A percentile compares a stretch with the other conserved stretches of the same genome.
Evolutionary conservation across 2,797 vertebrate genomes (phyloP).

Genomic region (Capromys pilorides): DNA sequence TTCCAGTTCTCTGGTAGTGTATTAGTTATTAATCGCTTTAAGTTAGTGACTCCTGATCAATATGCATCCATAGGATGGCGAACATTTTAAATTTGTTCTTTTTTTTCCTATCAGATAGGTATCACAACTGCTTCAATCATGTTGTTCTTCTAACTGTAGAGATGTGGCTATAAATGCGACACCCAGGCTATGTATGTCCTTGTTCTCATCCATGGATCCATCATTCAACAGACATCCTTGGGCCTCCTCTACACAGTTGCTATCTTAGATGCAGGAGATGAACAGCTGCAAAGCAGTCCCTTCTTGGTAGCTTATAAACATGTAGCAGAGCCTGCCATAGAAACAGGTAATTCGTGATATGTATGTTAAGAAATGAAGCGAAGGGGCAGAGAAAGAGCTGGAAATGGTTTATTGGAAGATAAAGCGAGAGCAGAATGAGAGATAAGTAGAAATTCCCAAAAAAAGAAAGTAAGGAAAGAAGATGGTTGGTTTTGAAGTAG

Average conservation of each 20-base stretch:
- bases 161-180: neutral
- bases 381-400: neutral
- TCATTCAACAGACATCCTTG: neutral
- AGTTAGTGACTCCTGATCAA: neutral
- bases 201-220: neutral
- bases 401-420: neutral
- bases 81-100: neutral
- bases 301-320: neutral
- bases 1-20: slow-evolving; percentile 7
- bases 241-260: neutral
- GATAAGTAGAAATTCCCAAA: neutral
- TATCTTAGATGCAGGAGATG: neutral
- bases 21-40: slow-evolving; percentile 46
- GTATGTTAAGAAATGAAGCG: neutral
- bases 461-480: neutral
- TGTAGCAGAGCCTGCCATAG: neutral
- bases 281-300: neutral
- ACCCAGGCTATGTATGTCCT: neutral
- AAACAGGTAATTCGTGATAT: neutral
- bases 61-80: neutral
- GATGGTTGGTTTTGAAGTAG: neutral
- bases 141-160: neutral
- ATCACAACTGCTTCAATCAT: neutral
- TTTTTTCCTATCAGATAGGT: neutral
- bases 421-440: neutral